These are phyloP conservation scores for Scaptomyza cyrtandrae DNA, from an alignment of 2,888 invertebrate genomes.

Conservation along the genomic window DNA sequence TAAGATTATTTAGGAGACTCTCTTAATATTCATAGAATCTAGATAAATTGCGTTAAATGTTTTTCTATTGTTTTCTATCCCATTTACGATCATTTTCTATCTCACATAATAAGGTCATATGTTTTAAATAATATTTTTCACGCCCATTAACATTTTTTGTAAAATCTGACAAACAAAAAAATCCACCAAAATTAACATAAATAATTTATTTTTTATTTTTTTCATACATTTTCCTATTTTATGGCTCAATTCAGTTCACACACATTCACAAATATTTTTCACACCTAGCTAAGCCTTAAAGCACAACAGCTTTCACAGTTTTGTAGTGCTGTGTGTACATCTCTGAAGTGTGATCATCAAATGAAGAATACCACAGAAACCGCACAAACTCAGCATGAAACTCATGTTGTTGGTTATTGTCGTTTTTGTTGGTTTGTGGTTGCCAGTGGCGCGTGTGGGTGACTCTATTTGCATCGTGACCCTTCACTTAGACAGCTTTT, in stretches of 20 bases:
- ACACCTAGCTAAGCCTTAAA: conserved; percentile 12
- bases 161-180: conserved; percentile 1
- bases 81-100: not conserved
- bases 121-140: not conserved
- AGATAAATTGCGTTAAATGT: conserved; percentile 2
- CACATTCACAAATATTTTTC: not conserved
- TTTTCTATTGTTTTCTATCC: conserved; percentile 4
- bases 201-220: not conserved
- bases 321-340: conserved; percentile 35
- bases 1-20: too few relatives aligned
- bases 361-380: conserved; percentile 42
- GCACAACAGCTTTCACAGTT: not conserved
- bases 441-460: conserved; percentile 39
- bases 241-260: not conserved
- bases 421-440: not conserved
- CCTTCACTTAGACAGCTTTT: conserved; percentile 48
- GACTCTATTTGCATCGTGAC: conserved; percentile 46
- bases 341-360: conserved; percentile 11
- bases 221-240: not conserved
- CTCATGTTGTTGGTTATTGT: conserved; percentile 19
- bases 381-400: conserved; percentile 36
- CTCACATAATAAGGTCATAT: not conserved
- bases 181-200: conserved; percentile 11
- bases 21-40: not conserved
- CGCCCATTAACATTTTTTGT: not conserved